Percentiles rank a stretch among this genome's conserved stretches.
Evolutionary conservation across 2,888 invertebrate genomes (phyloP).

Genomic region (Gymnocheta viridis): DNA sequence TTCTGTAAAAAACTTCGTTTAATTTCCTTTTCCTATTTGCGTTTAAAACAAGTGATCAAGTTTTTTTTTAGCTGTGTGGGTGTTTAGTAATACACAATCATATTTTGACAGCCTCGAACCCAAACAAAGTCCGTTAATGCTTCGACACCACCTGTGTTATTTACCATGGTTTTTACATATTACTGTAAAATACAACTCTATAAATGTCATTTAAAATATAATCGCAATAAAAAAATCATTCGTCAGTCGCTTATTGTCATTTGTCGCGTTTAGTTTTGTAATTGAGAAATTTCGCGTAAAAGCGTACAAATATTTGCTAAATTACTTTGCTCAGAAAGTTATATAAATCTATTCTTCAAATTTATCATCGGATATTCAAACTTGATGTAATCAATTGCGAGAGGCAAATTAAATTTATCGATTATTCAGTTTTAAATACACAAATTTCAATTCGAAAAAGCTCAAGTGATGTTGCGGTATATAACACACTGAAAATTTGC

Average conservation of each 20-base stretch:
- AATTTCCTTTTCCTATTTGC: no score
- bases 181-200: slow-evolving; percentile 20
- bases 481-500: slow-evolving; percentile 37
- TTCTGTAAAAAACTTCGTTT: no score
- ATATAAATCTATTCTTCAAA: slow-evolving; percentile 23
- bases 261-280: slow-evolving; percentile 41
- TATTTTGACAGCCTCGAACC: no score
- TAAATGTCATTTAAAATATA: slow-evolving; percentile 37
- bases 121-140: no score
- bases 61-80: no score
- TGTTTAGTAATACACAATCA: no score
- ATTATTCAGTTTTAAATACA: not conserved
- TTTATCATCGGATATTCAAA: slow-evolving; percentile 7
- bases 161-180: not conserved
- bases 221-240: slow-evolving; percentile 4
- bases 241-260: slow-evolving; percentile 59
- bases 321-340: not conserved
- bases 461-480: not conserved
- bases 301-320: not conserved
- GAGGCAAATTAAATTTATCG: slow-evolving; percentile 3
- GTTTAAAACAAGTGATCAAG: no score
- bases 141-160: no score
- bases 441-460: not conserved
- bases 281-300: not conserved
- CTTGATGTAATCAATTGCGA: slow-evolving; percentile 32